Conservation (phyloP, 1,140 invertebrate genomes). For the Sminthurides bifidus region DNA sequence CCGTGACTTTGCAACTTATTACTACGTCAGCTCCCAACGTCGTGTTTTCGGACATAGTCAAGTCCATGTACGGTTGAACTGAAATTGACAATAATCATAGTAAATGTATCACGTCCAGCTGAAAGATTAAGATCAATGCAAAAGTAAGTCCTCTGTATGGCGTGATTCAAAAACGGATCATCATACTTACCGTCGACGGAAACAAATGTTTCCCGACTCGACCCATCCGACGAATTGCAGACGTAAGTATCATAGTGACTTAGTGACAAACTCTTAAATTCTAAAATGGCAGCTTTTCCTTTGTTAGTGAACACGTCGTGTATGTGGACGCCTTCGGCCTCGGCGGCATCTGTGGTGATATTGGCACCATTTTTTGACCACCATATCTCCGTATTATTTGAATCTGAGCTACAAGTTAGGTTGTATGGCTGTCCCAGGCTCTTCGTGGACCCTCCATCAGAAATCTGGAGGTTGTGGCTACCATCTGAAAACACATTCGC, state of each 20-base stretch:
- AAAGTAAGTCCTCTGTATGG: too few relatives aligned
- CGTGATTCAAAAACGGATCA: slow-evolving; percentile 3
- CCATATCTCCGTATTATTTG: slow-evolving; percentile 6
- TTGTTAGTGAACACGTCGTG: too few relatives aligned
- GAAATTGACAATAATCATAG: background rate
- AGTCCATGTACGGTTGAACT: background rate
- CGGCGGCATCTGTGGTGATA: background rate
- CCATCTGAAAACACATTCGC: background rate
- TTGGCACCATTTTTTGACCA: slow-evolving; percentile 1
- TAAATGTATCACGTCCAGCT: background rate
- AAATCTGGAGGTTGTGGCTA: background rate
- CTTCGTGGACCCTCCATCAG: background rate
- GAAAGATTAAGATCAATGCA: background rate
- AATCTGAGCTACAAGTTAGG: background rate
- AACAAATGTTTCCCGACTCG: slow-evolving; percentile 1
- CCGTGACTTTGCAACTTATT: slow-evolving; percentile 24
- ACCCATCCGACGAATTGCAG: slow-evolving; percentile 9
- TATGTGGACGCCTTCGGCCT: background rate
- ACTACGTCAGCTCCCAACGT: background rate
- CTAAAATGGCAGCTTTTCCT: slow-evolving; percentile 1
- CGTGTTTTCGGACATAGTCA: background rate
- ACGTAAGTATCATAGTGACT: slow-evolving; percentile 22
- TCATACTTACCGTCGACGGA: slow-evolving; percentile 12
- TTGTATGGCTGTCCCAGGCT: background rate
- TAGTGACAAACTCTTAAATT: slow-evolving; percentile 9